These are phyloP conservation scores for Dioctria linearis DNA, from an alignment of 2,888 invertebrate species.

Conservation along the genomic window DNA sequence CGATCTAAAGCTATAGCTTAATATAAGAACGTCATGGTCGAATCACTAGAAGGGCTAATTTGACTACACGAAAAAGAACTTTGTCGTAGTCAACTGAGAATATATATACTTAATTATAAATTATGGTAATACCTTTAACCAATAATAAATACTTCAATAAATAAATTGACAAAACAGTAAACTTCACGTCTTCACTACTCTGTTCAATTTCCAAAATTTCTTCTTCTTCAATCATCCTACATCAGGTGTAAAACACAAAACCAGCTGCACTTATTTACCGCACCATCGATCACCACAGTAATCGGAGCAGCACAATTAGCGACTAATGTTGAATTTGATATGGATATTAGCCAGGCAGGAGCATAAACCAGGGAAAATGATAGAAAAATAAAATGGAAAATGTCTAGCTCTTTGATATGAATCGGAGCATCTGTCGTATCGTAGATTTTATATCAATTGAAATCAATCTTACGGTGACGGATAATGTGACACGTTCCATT, in stretches of 20 bases:
- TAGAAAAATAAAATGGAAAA: not conserved
- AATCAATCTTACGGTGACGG: not conserved
- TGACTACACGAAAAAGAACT: too few relatives aligned
- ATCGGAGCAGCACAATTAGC: constrained; percentile 11
- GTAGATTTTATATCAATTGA: not conserved
- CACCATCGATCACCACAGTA: constrained; percentile 35
- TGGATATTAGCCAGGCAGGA: constrained; percentile 22
- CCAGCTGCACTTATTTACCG: constrained; percentile 37
- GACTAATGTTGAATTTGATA: constrained; percentile 33
- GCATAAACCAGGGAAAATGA: not conserved
- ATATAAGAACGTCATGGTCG: too few relatives aligned
- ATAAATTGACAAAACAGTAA: too few relatives aligned
- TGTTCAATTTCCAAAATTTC: too few relatives aligned
- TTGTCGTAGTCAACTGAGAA: too few relatives aligned
- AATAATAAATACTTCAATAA: too few relatives aligned
- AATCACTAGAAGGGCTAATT: too few relatives aligned
- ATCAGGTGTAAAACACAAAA: not conserved
- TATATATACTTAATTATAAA: too few relatives aligned
- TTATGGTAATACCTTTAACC: too few relatives aligned
- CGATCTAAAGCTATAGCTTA: too few relatives aligned
- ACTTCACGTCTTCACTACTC: too few relatives aligned
- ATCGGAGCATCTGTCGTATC: not conserved
- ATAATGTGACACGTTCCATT: constrained; percentile 13
- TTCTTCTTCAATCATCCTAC: not conserved
- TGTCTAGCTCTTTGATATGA: not conserved